These are phyloP conservation scores for Myrmophylax atrothorax DNA, from an alignment of 2,113 vertebrate genomes.

Conservation along the genomic window DNA sequence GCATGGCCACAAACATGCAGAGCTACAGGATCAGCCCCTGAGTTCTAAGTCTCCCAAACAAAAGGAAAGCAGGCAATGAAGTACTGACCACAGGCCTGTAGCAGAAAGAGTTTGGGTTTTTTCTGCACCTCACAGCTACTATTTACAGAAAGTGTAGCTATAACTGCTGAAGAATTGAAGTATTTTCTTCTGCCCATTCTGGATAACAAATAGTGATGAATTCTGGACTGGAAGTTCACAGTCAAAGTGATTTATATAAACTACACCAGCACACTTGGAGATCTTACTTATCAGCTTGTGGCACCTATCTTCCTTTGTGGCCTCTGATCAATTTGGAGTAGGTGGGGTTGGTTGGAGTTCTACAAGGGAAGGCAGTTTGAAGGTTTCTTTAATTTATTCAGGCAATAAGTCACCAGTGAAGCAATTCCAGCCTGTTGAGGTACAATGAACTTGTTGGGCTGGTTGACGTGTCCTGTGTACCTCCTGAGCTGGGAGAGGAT, in stretches of 20 bases:
- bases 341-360: neutral
- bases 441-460: neutral
- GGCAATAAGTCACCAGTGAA: neutral
- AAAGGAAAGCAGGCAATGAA: neutral
- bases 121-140: neutral
- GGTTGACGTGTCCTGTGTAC: neutral
- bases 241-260: neutral
- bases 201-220: neutral
- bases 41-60: neutral
- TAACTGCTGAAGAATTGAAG: neutral
- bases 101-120: neutral
- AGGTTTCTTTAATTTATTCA: neutral
- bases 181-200: neutral
- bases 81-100: neutral
- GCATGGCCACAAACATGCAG: neutral
- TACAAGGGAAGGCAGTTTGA: neutral
- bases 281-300: neutral
- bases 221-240: neutral
- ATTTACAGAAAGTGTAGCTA: neutral
- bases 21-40: neutral
- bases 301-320: neutral
- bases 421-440: neutral
- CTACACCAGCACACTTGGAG: neutral
- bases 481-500: neutral
- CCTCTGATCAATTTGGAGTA: neutral